Conservation (phyloP, 2,113 vertebrate genomes). For the Spheniscus mendiculus region DNA sequence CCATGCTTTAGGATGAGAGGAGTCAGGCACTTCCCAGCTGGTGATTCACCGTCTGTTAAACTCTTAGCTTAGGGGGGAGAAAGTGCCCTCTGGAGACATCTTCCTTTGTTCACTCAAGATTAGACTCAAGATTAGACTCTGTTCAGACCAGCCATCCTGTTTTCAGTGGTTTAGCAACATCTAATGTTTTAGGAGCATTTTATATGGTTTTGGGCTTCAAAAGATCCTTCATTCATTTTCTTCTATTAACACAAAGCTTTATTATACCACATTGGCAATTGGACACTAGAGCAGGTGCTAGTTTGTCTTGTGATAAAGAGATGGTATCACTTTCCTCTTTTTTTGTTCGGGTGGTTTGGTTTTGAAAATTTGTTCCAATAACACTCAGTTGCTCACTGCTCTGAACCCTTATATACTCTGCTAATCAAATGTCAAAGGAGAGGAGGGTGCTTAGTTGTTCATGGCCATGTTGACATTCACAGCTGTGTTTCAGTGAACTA, state of each 20-base stretch:
- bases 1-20: background rate
- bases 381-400: background rate
- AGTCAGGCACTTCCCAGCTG: background rate
- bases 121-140: background rate
- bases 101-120: background rate
- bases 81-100: background rate
- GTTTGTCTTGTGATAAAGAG: background rate
- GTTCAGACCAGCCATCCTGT: background rate
- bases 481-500: background rate
- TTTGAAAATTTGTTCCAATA: background rate
- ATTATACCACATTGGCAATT: background rate
- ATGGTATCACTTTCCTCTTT: background rate
- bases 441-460: background rate
- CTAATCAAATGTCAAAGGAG: background rate
- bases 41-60: background rate
- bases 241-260: background rate
- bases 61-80: background rate
- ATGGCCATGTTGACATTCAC: background rate
- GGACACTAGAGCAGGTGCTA: background rate
- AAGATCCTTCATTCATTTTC: background rate
- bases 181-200: background rate
- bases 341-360: background rate
- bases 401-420: background rate
- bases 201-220: background rate
- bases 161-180: background rate